These are phyloP conservation scores for Pseudomyrmex gracilis DNA, from an alignment of 1,140 invertebrate genomes.

Conservation along the genomic window DNA sequence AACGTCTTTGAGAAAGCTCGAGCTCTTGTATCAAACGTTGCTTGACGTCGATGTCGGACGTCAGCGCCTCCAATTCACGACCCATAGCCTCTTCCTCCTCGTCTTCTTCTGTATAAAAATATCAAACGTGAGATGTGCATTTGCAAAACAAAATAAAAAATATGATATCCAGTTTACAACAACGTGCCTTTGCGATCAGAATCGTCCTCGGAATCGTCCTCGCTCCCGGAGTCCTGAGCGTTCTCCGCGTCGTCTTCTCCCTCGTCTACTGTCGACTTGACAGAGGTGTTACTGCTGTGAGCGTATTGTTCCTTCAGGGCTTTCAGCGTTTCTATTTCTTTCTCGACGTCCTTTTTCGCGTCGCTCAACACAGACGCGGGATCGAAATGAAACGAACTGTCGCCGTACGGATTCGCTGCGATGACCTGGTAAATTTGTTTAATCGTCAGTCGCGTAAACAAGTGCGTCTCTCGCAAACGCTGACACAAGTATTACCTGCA, in stretches of 20 bases:
- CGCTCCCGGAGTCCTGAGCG: constrained; percentile 87
- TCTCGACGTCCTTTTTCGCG: constrained; percentile 89
- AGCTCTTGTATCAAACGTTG: constrained; percentile 97
- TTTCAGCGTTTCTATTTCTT: constrained; percentile 85
- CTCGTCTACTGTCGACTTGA: constrained; percentile 80
- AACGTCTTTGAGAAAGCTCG: constrained; percentile 93
- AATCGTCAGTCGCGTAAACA: not conserved
- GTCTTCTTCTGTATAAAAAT: constrained; percentile 81
- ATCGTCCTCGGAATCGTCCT: constrained; percentile 88
- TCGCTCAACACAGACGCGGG: constrained; percentile 86
- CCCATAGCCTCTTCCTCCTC: constrained; percentile 85
- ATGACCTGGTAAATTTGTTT: constrained; percentile 56
- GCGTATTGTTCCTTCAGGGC: constrained; percentile 80
- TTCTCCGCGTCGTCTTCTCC: constrained; percentile 82
- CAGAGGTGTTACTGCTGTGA: constrained; percentile 65
- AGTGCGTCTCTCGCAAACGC: not conserved
- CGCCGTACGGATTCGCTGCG: constrained; percentile 79
- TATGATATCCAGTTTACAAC: not conserved
- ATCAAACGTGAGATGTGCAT: not conserved
- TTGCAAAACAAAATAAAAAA: not conserved
- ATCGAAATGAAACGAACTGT: constrained; percentile 80
- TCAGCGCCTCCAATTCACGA: constrained; percentile 92
- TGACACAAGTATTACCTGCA: constrained; percentile 72
- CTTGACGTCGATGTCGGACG: constrained; percentile 96
- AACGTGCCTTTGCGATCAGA: constrained; percentile 84